Evolutionary conservation across 2,113 vertebrate genomes (phyloP).

Genomic region (Pan troglodytes): DNA sequence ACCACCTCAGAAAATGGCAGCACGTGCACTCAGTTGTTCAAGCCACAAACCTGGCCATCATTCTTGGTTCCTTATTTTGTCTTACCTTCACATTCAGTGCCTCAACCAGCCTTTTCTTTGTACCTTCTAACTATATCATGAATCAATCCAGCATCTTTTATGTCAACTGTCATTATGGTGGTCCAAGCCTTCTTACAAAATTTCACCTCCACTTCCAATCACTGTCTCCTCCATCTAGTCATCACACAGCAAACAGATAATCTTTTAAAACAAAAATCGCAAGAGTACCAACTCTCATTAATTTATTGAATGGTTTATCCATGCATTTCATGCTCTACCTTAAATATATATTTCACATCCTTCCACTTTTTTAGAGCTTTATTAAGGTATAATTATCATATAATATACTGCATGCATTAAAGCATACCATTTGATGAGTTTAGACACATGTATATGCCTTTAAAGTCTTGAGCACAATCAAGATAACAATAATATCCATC

Average conservation of each 20-base stretch:
- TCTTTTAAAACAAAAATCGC: slow-evolving; percentile 25
- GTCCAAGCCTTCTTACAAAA: not conserved
- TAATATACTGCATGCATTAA: not conserved
- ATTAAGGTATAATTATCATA: not conserved
- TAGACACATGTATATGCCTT: not conserved
- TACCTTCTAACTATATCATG: not conserved
- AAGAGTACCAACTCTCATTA: not conserved
- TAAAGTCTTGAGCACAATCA: not conserved
- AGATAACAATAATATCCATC: not conserved
- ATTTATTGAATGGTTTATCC: not conserved
- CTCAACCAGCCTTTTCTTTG: not conserved
- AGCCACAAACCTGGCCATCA: not conserved
- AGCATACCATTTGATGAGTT: not conserved
- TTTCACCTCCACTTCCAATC: not conserved
- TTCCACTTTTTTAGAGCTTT: not conserved
- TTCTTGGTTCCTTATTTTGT: not conserved
- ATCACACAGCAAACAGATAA: not conserved
- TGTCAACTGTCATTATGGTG: no score
- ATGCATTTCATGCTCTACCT: not conserved
- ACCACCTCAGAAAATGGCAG: not conserved
- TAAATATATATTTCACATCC: not conserved
- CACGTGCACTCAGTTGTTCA: not conserved
- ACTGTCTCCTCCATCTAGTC: not conserved
- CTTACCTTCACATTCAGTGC: not conserved
- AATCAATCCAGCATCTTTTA: not conserved